Evolutionary conservation across 1,140 invertebrate species (phyloP).

Genomic region (Halictus rubicundus): DNA sequence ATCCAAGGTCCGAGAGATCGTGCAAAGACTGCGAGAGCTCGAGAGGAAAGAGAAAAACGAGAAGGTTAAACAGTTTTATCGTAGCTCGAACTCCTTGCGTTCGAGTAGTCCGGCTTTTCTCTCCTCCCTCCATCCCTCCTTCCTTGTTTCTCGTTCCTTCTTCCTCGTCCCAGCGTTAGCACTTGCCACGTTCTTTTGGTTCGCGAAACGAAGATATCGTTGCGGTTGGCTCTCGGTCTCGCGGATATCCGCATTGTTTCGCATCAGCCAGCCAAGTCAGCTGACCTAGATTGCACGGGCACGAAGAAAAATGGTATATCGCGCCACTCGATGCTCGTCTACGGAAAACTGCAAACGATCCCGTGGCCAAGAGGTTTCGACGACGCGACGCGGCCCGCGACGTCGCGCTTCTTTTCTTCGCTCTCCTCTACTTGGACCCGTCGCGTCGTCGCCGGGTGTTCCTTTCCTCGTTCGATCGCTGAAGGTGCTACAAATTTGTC

Average conservation of each 20-base stretch:
- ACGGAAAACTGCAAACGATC: conserved; percentile 54
- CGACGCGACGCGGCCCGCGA: conserved; percentile 12
- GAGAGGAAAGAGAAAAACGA: not conserved
- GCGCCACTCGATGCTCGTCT: conserved; percentile 61
- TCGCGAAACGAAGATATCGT: conserved; percentile 31
- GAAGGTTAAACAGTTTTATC: conserved; percentile 22
- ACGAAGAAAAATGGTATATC: conserved; percentile 51
- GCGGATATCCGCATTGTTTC: conserved; percentile 73
- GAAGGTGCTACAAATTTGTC: no score
- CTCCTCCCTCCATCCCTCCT: no score
- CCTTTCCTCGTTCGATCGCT: not conserved
- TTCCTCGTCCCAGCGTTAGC: no score
- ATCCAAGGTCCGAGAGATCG: not conserved
- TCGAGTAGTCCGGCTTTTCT: conserved; percentile 15
- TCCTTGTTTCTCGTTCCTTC: no score
- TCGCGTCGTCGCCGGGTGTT: not conserved
- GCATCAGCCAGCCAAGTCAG: conserved; percentile 69
- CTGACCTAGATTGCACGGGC: conserved; percentile 67
- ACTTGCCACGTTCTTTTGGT: not conserved
- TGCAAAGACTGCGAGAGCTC: not conserved
- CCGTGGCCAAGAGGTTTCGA: not conserved
- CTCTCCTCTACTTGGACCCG: not conserved
- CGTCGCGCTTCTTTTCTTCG: not conserved
- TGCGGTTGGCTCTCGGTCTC: conserved; percentile 43
- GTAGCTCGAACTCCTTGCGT: conserved; percentile 20